Conservation (phyloP, 1,140 invertebrate species). For the Drosophila tropicalis region DNA sequence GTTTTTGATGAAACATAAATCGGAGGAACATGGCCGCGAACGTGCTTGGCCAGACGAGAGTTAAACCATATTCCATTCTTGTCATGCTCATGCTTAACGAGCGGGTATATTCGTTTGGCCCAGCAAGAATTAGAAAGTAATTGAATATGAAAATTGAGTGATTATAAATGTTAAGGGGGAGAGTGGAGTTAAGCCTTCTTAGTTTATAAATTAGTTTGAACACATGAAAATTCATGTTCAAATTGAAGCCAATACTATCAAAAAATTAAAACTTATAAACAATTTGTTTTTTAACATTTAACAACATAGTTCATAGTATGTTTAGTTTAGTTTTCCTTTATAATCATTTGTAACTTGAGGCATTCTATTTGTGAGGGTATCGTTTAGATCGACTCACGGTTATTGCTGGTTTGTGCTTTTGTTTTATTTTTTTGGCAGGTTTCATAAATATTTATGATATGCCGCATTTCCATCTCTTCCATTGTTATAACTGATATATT, state of each 20-base stretch:
- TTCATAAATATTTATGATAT: constrained; percentile 78
- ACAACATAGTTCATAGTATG: no score
- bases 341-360: no score
- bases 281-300: no score
- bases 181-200: no score
- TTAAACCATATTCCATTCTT: background rate
- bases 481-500: constrained; percentile 51
- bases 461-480: constrained; percentile 28
- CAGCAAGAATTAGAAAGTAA: no score
- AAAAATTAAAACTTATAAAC: no score
- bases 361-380: background rate
- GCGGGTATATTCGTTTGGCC: background rate
- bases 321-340: no score
- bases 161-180: no score
- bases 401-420: background rate
- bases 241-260: no score
- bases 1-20: constrained; percentile 70
- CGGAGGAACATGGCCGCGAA: constrained; percentile 29
- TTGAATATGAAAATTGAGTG: no score
- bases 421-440: constrained; percentile 47
- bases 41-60: constrained; percentile 36
- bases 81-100: background rate
- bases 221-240: no score
- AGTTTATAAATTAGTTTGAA: no score
- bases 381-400: background rate